Base-by-base conservation (phyloP, 2,113 vertebrate species). In the Balaeniceps rex region DNA sequence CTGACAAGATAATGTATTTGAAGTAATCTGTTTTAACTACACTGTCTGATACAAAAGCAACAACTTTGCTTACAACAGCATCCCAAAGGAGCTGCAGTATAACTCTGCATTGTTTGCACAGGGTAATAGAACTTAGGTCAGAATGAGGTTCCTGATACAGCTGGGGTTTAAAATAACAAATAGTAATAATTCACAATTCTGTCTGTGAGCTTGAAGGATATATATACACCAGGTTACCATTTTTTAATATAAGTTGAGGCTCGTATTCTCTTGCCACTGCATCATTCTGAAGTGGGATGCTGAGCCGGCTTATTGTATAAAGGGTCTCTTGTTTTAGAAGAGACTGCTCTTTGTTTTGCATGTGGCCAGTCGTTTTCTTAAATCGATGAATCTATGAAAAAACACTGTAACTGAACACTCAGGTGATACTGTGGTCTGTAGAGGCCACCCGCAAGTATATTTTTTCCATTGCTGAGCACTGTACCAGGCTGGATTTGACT, bases 251-350 rank as follows among this genome's bases (percentile, higher is more conserved):
- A 72, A 71, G 4, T n/a, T 54, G 40, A 63, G 28, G 36, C 42
- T 89, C 7, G 2, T 46, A 18, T 19, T 95, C 18, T 74, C n/a
- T 93, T 91, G 57, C 63, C 7, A 5, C 42, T 85, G 42, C 46
- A 38, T 82, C 36, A 8, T 63, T 76, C 44, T 87, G 47, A 87
- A 90, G 58, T 26, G 19, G 47, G 58, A 66, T 66, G 23, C 49
- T 47, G 54, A 91, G 46, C 81, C 61, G 80, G 9, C 38, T 87
- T 52, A 25, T 29, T 88, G 25, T 85, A 18, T 47, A 52, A 72
- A 89, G 29, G 14, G 19, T 95, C 84, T 91, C 95, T 87, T 70
- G 91, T 93, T 96, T 94, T 90, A 90, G 66, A 96, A 85, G 87
- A 84, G 70, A 36, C 51, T 47, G 14, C 33, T 94, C 70, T 79